phyloP scores from a whole-genome alignment of 2,113 vertebrate species.

The Octodon degus region DNA sequence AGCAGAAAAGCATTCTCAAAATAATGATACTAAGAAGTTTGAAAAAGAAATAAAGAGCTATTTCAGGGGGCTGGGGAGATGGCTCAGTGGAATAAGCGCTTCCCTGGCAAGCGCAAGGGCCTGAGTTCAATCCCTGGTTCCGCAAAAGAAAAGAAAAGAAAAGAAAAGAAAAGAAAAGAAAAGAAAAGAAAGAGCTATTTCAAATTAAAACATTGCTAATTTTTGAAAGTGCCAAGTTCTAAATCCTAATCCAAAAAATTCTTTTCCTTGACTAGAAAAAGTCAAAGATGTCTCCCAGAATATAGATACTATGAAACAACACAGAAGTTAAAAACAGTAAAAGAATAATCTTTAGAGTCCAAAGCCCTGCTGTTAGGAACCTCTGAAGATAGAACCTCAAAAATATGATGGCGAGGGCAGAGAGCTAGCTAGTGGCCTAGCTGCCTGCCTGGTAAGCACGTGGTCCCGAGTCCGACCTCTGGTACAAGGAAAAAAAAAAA shows the following conservation, averaged over 20 bases:
- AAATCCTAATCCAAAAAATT: not conserved
- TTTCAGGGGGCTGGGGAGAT: too few species aligned
- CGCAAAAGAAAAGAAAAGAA: too few species aligned
- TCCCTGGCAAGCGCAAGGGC: too few species aligned
- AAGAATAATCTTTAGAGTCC: not conserved
- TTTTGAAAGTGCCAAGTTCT: not conserved
- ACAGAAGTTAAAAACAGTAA: not conserved
- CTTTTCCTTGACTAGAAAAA: not conserved
- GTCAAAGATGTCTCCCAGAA: slow-evolving; percentile 5
- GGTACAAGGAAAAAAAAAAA: not conserved
- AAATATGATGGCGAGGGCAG: not conserved
- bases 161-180: too few species aligned
- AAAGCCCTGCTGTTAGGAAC: slow-evolving; percentile 14
- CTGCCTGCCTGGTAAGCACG: too few species aligned
- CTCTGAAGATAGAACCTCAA: not conserved
- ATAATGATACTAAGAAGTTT: slow-evolving; percentile 30
- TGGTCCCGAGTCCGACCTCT: too few species aligned
- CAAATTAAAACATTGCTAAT: slow-evolving; percentile 15
- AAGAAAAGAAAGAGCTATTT: not conserved
- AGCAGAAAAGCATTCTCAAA: slow-evolving; percentile 25
- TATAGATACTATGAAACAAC: not conserved
- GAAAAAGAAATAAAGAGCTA: not conserved
- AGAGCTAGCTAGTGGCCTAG: too few species aligned
- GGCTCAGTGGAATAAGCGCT: too few species aligned
- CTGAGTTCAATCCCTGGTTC: too few species aligned